These are phyloP conservation scores for Dryadula phaetusa DNA, from an alignment of 2,888 invertebrate species.

Conservation along the genomic window DNA sequence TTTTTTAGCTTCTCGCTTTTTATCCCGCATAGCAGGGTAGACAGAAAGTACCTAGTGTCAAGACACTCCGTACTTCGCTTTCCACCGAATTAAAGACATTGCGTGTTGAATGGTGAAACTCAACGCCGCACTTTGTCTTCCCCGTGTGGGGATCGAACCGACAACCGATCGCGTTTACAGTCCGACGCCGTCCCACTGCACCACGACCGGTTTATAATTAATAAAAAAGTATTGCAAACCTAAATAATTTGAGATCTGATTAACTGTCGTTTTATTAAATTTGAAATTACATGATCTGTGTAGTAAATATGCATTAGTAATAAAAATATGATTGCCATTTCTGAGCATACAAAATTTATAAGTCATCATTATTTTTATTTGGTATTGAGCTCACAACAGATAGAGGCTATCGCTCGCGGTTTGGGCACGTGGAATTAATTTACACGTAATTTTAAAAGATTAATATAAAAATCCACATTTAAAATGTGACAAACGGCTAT, in stretches of 20 bases:
- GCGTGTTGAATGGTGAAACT: too few relatives aligned
- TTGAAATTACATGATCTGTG: neutral
- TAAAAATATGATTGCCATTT: constrained; percentile 5
- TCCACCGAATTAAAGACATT: too few relatives aligned
- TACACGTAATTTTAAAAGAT: constrained; percentile 5
- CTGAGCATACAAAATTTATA: neutral
- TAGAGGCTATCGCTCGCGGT: neutral
- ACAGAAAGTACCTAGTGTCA: too few relatives aligned
- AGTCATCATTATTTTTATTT: constrained; percentile 17
- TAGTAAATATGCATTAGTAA: neutral
- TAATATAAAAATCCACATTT: neutral
- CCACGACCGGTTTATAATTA: too few relatives aligned
- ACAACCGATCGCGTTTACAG: too few relatives aligned
- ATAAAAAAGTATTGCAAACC: neutral
- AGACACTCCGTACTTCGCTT: too few relatives aligned
- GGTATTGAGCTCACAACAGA: constrained; percentile 15
- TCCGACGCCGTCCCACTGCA: too few relatives aligned
- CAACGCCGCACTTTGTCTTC: too few relatives aligned
- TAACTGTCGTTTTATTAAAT: neutral
- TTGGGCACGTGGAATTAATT: constrained; percentile 21
- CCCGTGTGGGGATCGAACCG: too few relatives aligned
- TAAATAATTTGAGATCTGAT: neutral
- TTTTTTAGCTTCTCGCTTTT: too few relatives aligned
- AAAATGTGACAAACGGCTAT: neutral
- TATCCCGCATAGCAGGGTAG: too few relatives aligned